Evolutionary conservation across 2,797 vertebrate genomes (phyloP).

Genomic region (Eospalax fontanierii): DNA sequence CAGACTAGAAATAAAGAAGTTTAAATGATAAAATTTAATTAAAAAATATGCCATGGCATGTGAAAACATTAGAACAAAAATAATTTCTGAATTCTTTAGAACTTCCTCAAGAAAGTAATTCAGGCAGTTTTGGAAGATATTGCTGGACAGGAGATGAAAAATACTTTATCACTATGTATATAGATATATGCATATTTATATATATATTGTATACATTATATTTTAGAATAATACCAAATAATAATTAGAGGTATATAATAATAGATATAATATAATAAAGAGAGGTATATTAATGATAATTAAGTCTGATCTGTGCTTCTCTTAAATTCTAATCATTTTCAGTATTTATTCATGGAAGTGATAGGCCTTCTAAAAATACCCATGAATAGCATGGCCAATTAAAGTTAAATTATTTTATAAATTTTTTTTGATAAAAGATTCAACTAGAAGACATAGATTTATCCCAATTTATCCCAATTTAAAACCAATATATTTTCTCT

Average conservation of each 20-base stretch:
- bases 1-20: neutral
- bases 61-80: neutral
- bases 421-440: slow-evolving; percentile 18
- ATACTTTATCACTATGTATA: neutral
- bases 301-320: neutral
- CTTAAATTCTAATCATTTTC: slow-evolving; percentile 20
- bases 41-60: neutral
- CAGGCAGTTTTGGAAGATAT: slow-evolving; percentile 23
- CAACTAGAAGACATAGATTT: neutral
- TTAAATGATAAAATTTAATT: neutral
- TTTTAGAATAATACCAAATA: slow-evolving; percentile 10
- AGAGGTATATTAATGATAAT: neutral
- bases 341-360: neutral
- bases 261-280: too few relatives aligned
- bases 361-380: neutral
- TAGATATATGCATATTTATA: neutral
- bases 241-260: neutral
- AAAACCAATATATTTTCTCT: neutral
- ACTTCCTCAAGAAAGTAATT: neutral
- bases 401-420: neutral
- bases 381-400: neutral
- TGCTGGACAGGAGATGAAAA: neutral
- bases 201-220: neutral
- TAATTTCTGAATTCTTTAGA: slow-evolving; percentile 14
- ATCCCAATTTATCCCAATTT: neutral